A percentile compares a stretch with the other conserved stretches of the same genome.
These are phyloP conservation scores for Stegana nigrithorax DNA, from an alignment of 2,888 invertebrate species.

Conservation along the genomic window DNA sequence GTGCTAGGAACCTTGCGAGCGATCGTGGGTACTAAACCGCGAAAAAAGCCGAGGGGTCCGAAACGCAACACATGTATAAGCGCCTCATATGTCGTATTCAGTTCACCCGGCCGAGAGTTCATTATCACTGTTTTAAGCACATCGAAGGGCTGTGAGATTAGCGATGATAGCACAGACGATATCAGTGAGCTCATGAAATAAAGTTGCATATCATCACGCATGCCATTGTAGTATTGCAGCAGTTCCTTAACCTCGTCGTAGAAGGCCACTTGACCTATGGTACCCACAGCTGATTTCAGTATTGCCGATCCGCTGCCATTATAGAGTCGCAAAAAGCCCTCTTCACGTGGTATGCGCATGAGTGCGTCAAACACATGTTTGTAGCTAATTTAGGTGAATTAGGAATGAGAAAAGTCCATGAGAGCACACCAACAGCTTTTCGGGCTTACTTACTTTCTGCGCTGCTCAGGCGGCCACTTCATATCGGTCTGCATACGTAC, in stretches of 20 bases:
- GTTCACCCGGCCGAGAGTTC: background rate
- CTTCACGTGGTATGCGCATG: conserved; percentile 1
- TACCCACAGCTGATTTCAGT: conserved; percentile 33
- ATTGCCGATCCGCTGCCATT: conserved; percentile 22
- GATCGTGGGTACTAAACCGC: background rate
- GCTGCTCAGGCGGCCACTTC: conserved; percentile 17
- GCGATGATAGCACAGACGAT: background rate
- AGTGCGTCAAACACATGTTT: background rate
- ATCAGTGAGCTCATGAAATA: conserved; percentile 2
- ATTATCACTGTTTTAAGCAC: conserved; percentile 1
- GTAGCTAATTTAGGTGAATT: background rate
- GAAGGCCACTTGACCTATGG: conserved; percentile 36
- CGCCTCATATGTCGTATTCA: background rate
- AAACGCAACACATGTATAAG: background rate
- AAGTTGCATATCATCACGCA: background rate
- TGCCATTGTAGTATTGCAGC: background rate
- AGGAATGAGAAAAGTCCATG: background rate
- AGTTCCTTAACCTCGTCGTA: conserved; percentile 35
- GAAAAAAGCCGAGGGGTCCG: background rate
- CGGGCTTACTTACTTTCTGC: conserved; percentile 32
- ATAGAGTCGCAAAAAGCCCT: background rate
- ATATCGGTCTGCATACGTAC: conserved; percentile 42
- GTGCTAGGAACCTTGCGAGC: background rate
- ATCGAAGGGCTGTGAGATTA: conserved; percentile 10
- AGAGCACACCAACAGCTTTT: background rate